Percentiles rank a stretch among this genome's conserved stretches.
Conservation (phyloP, 2,113 vertebrate genomes). For the Myotis lucifugus region DNA sequence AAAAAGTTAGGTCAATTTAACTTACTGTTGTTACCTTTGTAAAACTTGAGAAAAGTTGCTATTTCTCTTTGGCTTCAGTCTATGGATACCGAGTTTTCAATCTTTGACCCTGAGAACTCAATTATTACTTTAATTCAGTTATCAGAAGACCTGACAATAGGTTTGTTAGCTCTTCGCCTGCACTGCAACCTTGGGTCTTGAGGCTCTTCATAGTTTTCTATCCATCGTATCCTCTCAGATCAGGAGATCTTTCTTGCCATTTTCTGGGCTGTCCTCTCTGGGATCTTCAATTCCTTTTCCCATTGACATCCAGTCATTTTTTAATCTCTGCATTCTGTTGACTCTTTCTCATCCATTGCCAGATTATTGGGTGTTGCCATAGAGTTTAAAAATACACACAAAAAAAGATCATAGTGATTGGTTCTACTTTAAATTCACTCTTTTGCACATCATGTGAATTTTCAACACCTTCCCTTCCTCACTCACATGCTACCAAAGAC, state of each 20-base stretch:
- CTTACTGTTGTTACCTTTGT: conserved; percentile 55
- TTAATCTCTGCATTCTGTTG: conserved; percentile 49
- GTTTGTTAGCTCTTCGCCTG: conserved; percentile 28
- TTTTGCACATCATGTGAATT: not conserved
- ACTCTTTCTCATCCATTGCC: not conserved
- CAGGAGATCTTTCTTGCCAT: not conserved
- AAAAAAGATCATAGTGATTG: not conserved
- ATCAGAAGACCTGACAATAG: conserved; percentile 48
- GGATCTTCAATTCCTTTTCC: conserved; percentile 27
- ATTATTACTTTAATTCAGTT: conserved; percentile 70
- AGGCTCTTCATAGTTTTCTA: not conserved
- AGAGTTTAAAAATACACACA: not conserved
- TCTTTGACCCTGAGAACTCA: conserved; percentile 69
- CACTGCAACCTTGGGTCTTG: not conserved
- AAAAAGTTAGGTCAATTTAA: conserved; percentile 58
- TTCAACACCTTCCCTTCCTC: not conserved
- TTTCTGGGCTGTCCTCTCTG: not conserved
- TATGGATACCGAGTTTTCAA: conserved; percentile 41
- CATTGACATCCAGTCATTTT: conserved; percentile 6
- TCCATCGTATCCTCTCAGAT: not conserved
- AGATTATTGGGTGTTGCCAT: not conserved
- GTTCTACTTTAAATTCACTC: not conserved
- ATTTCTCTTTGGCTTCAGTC: conserved; percentile 25
- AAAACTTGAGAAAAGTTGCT: conserved; percentile 39
- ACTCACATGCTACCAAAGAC: not conserved